Base-by-base conservation (phyloP, 1,140 invertebrate genomes). In the Phymastichus coffea region DNA sequence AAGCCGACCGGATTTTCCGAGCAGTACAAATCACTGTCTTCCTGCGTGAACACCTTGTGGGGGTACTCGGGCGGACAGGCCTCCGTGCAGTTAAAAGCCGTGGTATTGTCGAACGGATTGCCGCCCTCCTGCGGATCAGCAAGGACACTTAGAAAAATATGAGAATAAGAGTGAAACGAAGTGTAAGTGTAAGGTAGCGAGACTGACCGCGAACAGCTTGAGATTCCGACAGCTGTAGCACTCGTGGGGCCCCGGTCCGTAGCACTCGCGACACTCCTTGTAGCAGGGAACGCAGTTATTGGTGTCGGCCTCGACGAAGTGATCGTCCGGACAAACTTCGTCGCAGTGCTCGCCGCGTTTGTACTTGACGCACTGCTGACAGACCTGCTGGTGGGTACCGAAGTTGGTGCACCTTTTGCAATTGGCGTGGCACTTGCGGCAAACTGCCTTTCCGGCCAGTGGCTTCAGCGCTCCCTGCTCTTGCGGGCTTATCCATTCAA, bases 341-440 rank as follows among this genome's bases (percentile, higher is more conserved):
- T 95, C 93, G 71, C 94, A 97, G 69, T 94, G 92, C 66, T 95
- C 92, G 1, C 90, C 91, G 53, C 88, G 84, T 66, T 92, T 92
- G 71, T 91, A 96, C 40, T 87, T 87, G 4, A 86, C 85, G 72
- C 94, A 97, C 66, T 93, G 87, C 69, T 90, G 86, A 72, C 94
- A 96, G 7, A 92, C 86, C 68, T 88, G 86, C 57, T 87, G 86
- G 66, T 95, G 92, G 62, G 93, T 91, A 10, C 94, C 94, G 71
- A 90, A 94, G 4, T 89, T 91, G 33, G 86, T 90, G 75, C 95
- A 98, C 38, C 88, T 89, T 63, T 90, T 89, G 72, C 95, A 98
- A 12, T 91, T 83, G 0, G 90, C 86, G 81, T 98, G 93, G 72
- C 96, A 98, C 71, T 89, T 93, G 47, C 91, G 82, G 69, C 94